These are phyloP conservation scores for Cassiopea xamachana DNA, from an alignment of 30 jellyfish, hydroid and myxozoan species.

Conservation along the genomic window DNA sequence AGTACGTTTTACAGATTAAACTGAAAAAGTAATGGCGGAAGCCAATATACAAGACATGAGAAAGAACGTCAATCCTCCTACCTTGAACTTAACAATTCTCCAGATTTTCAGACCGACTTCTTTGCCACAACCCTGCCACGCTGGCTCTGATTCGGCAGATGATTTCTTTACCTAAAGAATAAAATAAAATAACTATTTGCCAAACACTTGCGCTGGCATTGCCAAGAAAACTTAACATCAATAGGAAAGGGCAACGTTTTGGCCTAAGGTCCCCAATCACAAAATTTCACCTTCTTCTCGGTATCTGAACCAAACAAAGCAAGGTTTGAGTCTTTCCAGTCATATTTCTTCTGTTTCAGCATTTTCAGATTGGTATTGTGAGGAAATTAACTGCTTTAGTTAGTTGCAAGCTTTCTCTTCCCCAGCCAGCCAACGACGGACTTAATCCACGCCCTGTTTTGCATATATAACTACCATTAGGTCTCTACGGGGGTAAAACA, in stretches of 20 bases:
- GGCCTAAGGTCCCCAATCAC: too few species aligned
- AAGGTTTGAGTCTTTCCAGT: conserved; percentile 99
- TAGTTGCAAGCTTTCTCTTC: neutral
- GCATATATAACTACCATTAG: neutral
- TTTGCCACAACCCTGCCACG: conserved; percentile 98
- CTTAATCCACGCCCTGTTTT: neutral
- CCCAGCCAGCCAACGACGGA: neutral
- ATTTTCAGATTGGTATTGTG: conserved; percentile 30
- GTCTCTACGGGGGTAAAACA: neutral
- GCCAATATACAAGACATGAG: neutral
- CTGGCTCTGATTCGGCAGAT: conserved; percentile 97
- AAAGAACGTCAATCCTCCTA: neutral
- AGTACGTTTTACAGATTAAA: neutral
- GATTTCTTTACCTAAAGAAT: conserved; percentile 89
- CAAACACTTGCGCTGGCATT: too few species aligned
- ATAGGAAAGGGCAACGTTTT: too few species aligned
- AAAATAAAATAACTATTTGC: neutral
- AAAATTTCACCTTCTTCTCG: conserved; percentile 82
- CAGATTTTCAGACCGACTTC: conserved; percentile 89
- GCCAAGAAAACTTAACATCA: too few species aligned
- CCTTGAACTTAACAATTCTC: conserved; percentile 99
- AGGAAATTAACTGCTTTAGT: neutral
- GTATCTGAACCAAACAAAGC: conserved; percentile 99
- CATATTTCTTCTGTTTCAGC: conserved; percentile 94
- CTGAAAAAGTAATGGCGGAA: neutral